Evolutionary conservation across 2,113 vertebrate species (phyloP), one percentile per base, ranked within the genome.

Genomic region (Petroica traversi): DNA sequence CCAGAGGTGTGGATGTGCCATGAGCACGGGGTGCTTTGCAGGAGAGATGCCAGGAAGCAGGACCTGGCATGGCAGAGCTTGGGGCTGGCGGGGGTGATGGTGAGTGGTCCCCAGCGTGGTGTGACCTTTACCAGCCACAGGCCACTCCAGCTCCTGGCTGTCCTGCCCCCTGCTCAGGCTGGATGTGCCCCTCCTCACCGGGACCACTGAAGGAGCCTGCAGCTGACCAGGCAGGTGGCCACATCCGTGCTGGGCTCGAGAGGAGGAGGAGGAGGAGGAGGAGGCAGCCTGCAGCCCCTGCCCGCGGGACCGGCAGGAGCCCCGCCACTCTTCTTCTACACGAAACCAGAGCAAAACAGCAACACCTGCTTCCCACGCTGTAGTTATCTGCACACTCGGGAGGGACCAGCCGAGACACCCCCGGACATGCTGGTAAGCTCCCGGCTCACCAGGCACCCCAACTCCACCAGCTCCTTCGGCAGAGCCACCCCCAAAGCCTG

Each of bases 311-410:
- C 49, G 10, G 86, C 46, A 13, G 51, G 64, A 77, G 62, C 54
- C 22, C 68, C 33, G n/a, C 31, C 43, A 15, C 82, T 66, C 78
- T 81, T 43, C 80, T 73, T 85, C 55, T 11, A 20, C 80, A 46
- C 12, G 52, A 45, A 87, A 81, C 43, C 80, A 19, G 15, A 76
- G 36, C 23, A 28, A 40, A 89, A n/a, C 88, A 83, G 62, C 95
- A 96, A 49, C 95, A 96, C 92, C 95, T 95, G 95, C 95, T 81
- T 92, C 80, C 89, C 72, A 49, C 54, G 8, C 93, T 15, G 66
- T 22, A 48, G 69, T 49, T 64, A 81, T 48, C 67, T 5, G 63
- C 80, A 34, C 12, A 2, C 61, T 19, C 15, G 2, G 67, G 45
- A 85, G 49, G 61, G 48, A 66, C 24, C 69, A 15, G 52, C 71